Percentiles rank a stretch among this genome's conserved stretches.
These are phyloP conservation scores for Muscicapa adusta DNA, from an alignment of 2,113 vertebrate species.

Conservation along the genomic window DNA sequence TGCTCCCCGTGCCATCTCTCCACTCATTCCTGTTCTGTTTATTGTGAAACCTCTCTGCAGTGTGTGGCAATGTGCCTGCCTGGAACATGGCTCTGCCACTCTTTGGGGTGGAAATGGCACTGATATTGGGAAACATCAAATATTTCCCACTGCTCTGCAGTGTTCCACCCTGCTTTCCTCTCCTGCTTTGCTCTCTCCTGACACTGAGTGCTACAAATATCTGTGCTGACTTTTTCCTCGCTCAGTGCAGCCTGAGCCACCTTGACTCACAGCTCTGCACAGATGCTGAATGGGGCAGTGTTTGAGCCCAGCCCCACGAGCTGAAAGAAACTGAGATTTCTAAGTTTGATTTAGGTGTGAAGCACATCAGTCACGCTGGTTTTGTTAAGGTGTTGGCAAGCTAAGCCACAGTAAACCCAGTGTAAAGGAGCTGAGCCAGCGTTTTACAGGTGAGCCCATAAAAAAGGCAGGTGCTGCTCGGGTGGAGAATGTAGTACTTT, in stretches of 20 bases:
- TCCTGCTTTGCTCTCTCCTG: neutral
- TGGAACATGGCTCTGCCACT: accelerated
- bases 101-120: neutral
- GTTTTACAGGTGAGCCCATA: neutral
- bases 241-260: neutral
- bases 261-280: neutral
- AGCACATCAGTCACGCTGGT: neutral
- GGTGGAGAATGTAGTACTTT: neutral
- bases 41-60: neutral
- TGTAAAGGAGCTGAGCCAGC: accelerated
- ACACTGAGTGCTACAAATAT: neutral
- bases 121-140: accelerated
- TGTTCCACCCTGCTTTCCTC: neutral
- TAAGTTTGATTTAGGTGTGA: neutral
- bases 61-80: accelerated
- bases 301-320: neutral
- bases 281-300: neutral
- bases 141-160: neutral
- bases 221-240: neutral
- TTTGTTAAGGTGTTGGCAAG: neutral
- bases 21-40: neutral
- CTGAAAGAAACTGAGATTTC: neutral
- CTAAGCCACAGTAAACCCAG: neutral
- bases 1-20: accelerated
- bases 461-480: neutral